Evolutionary conservation across 2,113 vertebrate species (phyloP), one percentile per base, ranked within the genome.

Genomic region (Varanus salvator): DNA sequence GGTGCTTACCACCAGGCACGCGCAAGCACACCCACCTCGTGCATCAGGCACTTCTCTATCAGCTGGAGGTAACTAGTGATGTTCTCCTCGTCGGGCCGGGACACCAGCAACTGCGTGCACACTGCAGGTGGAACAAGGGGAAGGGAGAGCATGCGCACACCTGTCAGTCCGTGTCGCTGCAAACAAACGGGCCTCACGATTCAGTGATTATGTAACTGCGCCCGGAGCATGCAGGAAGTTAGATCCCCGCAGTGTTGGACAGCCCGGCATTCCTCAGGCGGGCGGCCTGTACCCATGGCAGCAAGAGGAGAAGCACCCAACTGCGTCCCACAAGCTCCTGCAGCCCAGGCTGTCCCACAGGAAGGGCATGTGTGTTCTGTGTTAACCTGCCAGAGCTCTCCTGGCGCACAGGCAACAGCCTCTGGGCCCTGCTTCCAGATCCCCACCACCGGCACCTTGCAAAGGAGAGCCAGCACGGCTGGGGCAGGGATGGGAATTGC

Each of bases 41-140:
- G 98, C 89, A 97, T 96, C 92, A 99, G 96, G 97, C 98, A 98
- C 94, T 99, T 99, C 95, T 99, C 98, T 52, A 99, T 98, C 85
- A 99, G 98, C 95, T 99, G 98, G 96, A 99, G 98, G 96, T 99
- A 99, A 96, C 98, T 98, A 92, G 98, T 98, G 95, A 99, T 99
- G 94, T 99, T 99, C 95, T 99, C 98, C 94, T 99, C 98, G 34
- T 99, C 98, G 31, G 98, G 98, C 90, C 98, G 97, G 83, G 98
- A 99, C 71, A 99, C 98, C 91, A 99, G 95, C 94, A 99, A 96
- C 95, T 99, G 98, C 74, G 98, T 99, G 94, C 98, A 99, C 64
- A 99, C 98, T 99, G 93, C 21, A 85, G 91, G 74, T 81, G 80
- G 50, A 76, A 82, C 6, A 89, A 54, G 90, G 86, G 72, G 48